These are phyloP conservation scores for Leptinotarsa texana DNA, from an alignment of 1,140 invertebrate genomes.

Conservation along the genomic window DNA sequence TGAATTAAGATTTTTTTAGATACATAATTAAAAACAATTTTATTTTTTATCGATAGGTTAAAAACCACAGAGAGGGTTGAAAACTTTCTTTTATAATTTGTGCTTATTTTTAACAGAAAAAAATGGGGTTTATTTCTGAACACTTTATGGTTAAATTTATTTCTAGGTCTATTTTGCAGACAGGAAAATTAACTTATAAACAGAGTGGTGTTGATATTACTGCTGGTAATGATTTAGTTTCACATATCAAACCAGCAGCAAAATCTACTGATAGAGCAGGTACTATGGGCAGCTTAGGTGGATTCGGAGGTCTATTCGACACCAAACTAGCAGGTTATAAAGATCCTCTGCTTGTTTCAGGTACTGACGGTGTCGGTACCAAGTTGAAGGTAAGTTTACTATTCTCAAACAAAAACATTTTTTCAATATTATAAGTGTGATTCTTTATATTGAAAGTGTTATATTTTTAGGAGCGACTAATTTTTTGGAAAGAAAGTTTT, in stretches of 20 bases:
- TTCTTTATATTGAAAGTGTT: no score
- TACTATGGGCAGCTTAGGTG: constrained; percentile 80
- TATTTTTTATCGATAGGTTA: no score
- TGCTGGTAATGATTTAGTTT: constrained; percentile 84
- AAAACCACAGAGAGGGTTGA: no score
- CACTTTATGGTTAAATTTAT: neutral
- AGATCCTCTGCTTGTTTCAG: constrained; percentile 89
- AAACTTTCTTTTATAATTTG: no score
- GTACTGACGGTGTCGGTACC: constrained; percentile 96
- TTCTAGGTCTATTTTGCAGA: constrained; percentile 58
- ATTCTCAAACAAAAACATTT: neutral
- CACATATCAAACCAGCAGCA: constrained; percentile 78
- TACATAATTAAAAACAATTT: no score
- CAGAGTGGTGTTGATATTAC: constrained; percentile 91
- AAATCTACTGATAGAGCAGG: constrained; percentile 72
- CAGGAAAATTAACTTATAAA: constrained; percentile 81
- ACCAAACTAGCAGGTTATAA: constrained; percentile 66
- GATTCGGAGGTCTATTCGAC: constrained; percentile 94
- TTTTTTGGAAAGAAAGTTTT: no score
- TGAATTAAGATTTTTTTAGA: no score
- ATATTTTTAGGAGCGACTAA: no score
- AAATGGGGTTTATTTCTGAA: no score
- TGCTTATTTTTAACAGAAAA: no score
- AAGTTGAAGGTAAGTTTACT: constrained; percentile 77
- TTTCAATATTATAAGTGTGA: no score